Base-by-base conservation (phyloP, 2,113 vertebrate species). In the Atherinomorus stipes region DNA sequence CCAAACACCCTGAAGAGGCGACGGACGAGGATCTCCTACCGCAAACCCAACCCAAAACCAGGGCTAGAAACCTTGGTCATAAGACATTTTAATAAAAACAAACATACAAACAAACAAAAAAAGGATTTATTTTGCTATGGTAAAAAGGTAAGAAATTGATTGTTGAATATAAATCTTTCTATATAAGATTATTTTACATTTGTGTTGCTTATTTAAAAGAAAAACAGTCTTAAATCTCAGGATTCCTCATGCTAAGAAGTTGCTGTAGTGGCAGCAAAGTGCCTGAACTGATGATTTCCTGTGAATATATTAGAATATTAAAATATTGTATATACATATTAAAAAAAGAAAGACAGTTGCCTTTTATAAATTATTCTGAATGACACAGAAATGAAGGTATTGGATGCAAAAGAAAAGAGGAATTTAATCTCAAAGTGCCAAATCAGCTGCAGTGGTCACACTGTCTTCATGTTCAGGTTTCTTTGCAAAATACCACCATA, bases 161-260 rank as follows among this genome's bases (percentile, higher is more conserved):
- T 93, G 89, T 93, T 93, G 90, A 93, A 92, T 94, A 94, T 93
- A 94, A 94, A 94, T 93, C 83, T 90, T 89, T 93, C 86, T 95
- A 94, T 94, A 95, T 93, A 93, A 94, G 86, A 93, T 93, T 94
- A 94, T 94, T 93, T 90, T 93, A 93, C 91, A 79, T 93, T 93
- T 92, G 87, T 89, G 77, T 85, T 88, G 78, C 81, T 88, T 90
- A 90, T 94, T 94, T 94, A 94, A 94, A 90, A 91, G 78, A 70
- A 85, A 83, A 82, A 91, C 78, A 66, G 92, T 94, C 91, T 94
- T 93, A 93, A 93, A 93, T 93, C 94, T 95, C 94, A 95, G 94
- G 94, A 95, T 92, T 67, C 94, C 90, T 83, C 80, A 60, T 80
- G 89, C 87, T 86, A 85, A 90, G 80, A 91, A 83, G 84, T 91